Evolutionary conservation across 1,140 invertebrate genomes (phyloP).

Genomic region (Eriocheir sinensis): DNA sequence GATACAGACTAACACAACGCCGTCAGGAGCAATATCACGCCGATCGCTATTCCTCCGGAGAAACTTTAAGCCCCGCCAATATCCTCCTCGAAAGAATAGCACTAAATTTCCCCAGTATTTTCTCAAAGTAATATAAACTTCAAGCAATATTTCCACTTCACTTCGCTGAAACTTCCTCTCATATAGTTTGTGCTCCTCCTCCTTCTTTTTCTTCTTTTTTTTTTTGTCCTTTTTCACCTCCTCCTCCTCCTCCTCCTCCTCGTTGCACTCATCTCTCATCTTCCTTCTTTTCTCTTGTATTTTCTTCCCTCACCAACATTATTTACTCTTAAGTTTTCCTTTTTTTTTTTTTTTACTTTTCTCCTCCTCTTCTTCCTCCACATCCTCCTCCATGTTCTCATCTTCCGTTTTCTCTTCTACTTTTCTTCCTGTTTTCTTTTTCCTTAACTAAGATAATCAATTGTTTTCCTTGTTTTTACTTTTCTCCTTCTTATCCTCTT

Average conservation of each 20-base stretch:
- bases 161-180: background rate
- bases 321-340: background rate
- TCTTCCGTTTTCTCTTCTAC: background rate
- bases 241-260: background rate
- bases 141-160: no score
- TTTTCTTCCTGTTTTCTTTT: background rate
- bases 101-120: no score
- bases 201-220: no score
- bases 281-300: background rate
- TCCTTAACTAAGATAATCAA: background rate
- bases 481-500: slow-evolving; percentile 9
- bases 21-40: no score
- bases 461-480: background rate
- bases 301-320: background rate
- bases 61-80: no score
- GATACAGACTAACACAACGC: no score
- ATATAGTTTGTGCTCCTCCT: background rate
- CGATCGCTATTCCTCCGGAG: no score
- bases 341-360: background rate
- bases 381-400: background rate
- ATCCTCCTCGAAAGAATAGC: no score
- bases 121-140: no score
- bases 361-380: background rate
- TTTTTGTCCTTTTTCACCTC: background rate
- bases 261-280: background rate